These are phyloP conservation scores for Cosmorhoe ocellata DNA, from an alignment of 2,888 invertebrate genomes.

Conservation along the genomic window DNA sequence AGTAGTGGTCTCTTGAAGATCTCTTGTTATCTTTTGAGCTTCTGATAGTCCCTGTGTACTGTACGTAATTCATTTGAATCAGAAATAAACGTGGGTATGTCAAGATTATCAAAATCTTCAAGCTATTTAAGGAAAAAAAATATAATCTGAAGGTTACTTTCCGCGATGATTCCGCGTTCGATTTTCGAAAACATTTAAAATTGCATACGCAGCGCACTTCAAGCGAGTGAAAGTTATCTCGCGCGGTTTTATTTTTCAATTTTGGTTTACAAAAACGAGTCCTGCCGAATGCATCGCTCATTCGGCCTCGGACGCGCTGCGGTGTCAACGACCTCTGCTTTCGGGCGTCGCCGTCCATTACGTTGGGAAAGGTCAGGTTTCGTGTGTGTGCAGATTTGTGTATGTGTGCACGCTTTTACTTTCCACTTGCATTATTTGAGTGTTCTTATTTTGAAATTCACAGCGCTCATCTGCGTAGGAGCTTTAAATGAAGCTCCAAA, in stretches of 20 bases:
- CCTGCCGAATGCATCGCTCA: slow-evolving; percentile 67
- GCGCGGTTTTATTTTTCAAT: slow-evolving; percentile 24
- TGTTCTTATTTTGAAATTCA: slow-evolving; percentile 37
- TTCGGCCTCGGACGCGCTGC: slow-evolving; percentile 63
- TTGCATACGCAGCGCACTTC: slow-evolving; percentile 20
- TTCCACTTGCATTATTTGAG: slow-evolving; percentile 50
- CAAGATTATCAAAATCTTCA: too few relatives aligned
- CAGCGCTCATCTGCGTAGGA: slow-evolving; percentile 31
- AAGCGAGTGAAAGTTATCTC: slow-evolving; percentile 32
- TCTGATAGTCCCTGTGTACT: too few relatives aligned
- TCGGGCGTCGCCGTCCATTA: slow-evolving; percentile 69
- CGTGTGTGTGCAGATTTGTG: slow-evolving; percentile 47
- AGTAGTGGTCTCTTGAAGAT: too few relatives aligned
- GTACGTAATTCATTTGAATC: too few relatives aligned
- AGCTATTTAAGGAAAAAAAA: too few relatives aligned
- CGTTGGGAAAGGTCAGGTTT: slow-evolving; percentile 78
- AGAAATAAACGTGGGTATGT: too few relatives aligned
- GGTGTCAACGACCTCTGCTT: slow-evolving; percentile 70
- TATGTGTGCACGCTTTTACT: slow-evolving; percentile 67
- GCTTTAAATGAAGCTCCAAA: slow-evolving; percentile 18
- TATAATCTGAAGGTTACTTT: too few relatives aligned
- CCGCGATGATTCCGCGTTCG: background rate
- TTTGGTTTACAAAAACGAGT: slow-evolving; percentile 57
- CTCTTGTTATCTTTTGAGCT: too few relatives aligned
- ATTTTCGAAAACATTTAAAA: slow-evolving; percentile 11